These are phyloP conservation scores for Sphinx pinastri DNA, from an alignment of 2,888 invertebrate species.

Conservation along the genomic window DNA sequence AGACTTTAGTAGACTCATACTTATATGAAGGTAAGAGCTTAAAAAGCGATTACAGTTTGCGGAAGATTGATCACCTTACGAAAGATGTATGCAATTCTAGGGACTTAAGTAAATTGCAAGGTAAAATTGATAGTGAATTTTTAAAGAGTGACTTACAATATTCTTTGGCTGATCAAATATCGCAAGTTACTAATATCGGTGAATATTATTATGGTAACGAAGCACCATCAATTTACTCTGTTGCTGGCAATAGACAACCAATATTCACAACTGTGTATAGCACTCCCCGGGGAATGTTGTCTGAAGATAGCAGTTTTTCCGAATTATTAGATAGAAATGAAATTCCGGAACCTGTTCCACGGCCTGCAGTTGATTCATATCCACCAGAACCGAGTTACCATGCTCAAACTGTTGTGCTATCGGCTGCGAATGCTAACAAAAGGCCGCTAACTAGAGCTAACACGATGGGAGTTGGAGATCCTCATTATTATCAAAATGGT, in stretches of 20 bases:
- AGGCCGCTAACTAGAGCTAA: constrained; percentile 84
- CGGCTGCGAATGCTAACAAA: constrained; percentile 67
- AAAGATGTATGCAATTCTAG: constrained; percentile 61
- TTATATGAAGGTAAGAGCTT: constrained; percentile 59
- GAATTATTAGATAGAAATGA: constrained; percentile 86
- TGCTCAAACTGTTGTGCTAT: constrained; percentile 82
- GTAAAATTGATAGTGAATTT: constrained; percentile 60
- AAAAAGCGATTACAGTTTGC: constrained; percentile 65
- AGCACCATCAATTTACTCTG: constrained; percentile 89
- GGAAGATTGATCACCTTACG: constrained; percentile 54
- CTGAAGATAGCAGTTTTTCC: constrained; percentile 86
- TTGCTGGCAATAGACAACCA: constrained; percentile 89
- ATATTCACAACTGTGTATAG: constrained; percentile 90
- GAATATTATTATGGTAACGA: constrained; percentile 80
- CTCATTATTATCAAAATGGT: constrained; percentile 84
- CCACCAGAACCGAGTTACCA: constrained; percentile 84
- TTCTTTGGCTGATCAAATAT: constrained; percentile 56
- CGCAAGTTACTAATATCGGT: constrained; percentile 64
- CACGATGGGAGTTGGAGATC: constrained; percentile 81
- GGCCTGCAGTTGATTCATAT: constrained; percentile 71
- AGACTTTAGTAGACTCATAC: constrained; percentile 84
- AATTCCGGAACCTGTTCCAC: constrained; percentile 68
- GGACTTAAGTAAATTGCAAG: constrained; percentile 65
- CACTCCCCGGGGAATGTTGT: constrained; percentile 85
- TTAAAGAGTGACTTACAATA: constrained; percentile 62